Conservation (phyloP, 2,113 vertebrate genomes). For the Alaudala cheleensis region DNA sequence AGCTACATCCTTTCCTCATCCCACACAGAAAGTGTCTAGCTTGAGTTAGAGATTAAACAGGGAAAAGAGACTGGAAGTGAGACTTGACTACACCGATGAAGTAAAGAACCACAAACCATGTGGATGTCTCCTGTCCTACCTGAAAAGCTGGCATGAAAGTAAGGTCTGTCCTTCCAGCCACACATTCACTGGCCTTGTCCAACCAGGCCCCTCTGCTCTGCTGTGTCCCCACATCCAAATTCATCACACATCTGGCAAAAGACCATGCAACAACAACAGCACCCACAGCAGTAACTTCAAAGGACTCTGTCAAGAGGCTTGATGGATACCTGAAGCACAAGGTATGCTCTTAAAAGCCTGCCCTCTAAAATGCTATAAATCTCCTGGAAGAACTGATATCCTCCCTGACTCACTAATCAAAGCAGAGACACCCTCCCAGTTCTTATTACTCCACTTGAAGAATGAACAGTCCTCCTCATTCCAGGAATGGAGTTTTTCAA, state of each 20-base stretch:
- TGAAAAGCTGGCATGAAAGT: background rate
- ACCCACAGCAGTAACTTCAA: background rate
- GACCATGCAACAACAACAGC: background rate
- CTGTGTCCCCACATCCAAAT: background rate
- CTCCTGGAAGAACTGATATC: background rate
- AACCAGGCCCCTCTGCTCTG: background rate
- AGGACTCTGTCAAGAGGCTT: background rate
- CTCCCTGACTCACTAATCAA: background rate
- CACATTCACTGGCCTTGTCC: fast-evolving
- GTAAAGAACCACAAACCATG: background rate
- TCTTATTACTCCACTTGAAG: background rate
- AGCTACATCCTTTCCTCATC: background rate
- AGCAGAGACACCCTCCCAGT: background rate
- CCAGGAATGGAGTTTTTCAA: background rate
- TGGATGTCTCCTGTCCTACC: background rate
- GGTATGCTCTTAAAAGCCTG: background rate
- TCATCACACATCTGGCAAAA: background rate
- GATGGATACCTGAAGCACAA: background rate
- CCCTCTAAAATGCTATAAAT: background rate
- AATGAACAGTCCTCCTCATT: background rate
- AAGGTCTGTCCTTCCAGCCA: background rate
- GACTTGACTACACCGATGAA: background rate
- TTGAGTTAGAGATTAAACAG: background rate
- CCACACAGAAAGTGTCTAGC: background rate
- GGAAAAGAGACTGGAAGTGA: background rate